A percentile compares a stretch with the other conserved stretches of the same genome.
phyloP scores from a whole-genome alignment of 1,140 invertebrate species.

The Aphelenchoides besseyi region DNA sequence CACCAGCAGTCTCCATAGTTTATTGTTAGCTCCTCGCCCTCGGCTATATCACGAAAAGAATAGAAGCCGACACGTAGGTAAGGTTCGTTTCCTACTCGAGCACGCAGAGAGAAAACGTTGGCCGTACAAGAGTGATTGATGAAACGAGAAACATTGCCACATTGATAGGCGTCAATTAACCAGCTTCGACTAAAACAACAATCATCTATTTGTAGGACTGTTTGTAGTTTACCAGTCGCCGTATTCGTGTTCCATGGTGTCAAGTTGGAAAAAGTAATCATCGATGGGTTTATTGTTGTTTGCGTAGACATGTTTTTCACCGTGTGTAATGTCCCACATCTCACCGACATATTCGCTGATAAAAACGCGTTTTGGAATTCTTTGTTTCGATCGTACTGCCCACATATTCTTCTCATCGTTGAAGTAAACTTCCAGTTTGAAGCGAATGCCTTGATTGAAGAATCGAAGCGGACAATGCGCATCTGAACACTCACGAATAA shows the following conservation, averaged over 20 bases:
- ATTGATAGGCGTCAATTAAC: background rate
- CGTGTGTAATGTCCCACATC: background rate
- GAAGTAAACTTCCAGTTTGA: background rate
- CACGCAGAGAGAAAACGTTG: background rate
- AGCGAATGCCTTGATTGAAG: background rate
- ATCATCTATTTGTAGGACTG: background rate
- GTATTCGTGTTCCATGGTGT: background rate
- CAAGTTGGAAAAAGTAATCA: background rate
- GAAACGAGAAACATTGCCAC: background rate
- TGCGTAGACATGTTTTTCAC: background rate
- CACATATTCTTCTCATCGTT: background rate
- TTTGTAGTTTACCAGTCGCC: background rate
- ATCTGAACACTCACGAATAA: background rate
- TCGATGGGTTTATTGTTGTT: background rate
- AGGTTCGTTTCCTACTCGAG: background rate
- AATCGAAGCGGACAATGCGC: background rate
- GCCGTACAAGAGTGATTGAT: conserved; percentile 6
- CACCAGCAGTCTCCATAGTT: background rate
- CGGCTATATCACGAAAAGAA: background rate
- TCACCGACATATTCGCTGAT: background rate
- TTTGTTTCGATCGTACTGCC: background rate
- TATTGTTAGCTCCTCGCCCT: conserved; percentile 2
- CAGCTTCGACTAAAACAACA: background rate
- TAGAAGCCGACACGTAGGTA: background rate
- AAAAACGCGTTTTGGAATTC: background rate